Evolutionary conservation across 1,140 invertebrate species (phyloP), one percentile per base, ranked within the genome.

Genomic region (Amyelois transitella): DNA sequence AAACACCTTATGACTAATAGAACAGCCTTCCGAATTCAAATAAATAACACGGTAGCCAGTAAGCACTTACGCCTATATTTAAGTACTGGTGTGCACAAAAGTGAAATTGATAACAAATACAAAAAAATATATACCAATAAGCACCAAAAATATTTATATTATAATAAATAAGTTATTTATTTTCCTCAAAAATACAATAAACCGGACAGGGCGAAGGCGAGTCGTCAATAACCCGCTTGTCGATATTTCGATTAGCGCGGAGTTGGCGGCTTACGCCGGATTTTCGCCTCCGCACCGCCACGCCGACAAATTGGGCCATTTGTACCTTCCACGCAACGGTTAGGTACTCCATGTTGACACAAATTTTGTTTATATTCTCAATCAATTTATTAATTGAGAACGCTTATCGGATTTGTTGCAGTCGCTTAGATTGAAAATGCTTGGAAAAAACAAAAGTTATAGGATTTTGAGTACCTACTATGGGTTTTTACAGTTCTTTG

Each of bases 231-330:
- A 73, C 64, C 72, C 66, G 62, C 64, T 60, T 73, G 78, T 76
- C 81, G 80, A 83, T 86, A 82, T 82, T 82, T 81, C 82, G 82
- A 86, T 86, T 83, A 86, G 82, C 82, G 76, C 62, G 73, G 69
- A 70, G 72, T 62, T 64, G 66, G 61, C 64, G 83, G 81, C 82
- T 86, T 86, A 86, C 77, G 71, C 52, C 73, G 83, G 83, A 76
- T 86, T 86, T 75, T 81, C 83, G 80, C 83, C 80, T 86, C 78
- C 70, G 59, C 75, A 59, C 67, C 61, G 58, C 61, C 62, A 55
- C 60, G 62, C 62, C 74, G 72, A 84, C 80, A 85, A 85, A 83
- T 86, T 71, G 81, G 62, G 61, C 74, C 70, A 86, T 86, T 86
- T 86, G 81, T 84, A 83, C 72, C 69, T 72, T 62, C 67, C 66